Evolutionary conservation across 2,888 invertebrate genomes (phyloP), one percentile per base, ranked within the genome.

Genomic region (Diarsia rubi): DNA sequence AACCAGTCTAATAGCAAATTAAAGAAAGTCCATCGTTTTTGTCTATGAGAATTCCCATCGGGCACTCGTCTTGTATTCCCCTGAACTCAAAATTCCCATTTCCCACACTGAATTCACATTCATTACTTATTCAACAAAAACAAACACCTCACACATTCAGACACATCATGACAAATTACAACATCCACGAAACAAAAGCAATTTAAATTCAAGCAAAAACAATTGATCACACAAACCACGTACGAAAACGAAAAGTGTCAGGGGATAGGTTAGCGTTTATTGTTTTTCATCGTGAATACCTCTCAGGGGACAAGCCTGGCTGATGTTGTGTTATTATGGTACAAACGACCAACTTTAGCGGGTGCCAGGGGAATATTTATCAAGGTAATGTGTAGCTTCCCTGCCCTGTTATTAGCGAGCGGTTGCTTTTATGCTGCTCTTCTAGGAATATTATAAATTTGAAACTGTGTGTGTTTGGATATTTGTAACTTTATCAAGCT

Each of bases 261-360:
- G 3, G 87, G 88, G 89, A 88, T 82, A 75, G 78, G 80, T 88
- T 82, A 88, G 67, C 87, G 86, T 86, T 87, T 90, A 90, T 91
- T 91, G 88, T 91, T 89, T 90, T 87, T 84, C 76, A 79, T 84
- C 81, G 80, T 82, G 83, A 85, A 87, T 87, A 70, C 62, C 21
- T 76, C 89, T 77, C 82, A 44, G 16, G 85, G 82, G 87, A 78
- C 70, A 37, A 49, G 45, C n/a, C 14, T 54, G 69, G 60, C 78
- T 68, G 80, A 79, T 76, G 70, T 75, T 76, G 62, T 79, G 64
- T 80, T 81, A 85, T 84, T 73, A 88, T 78, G 63, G 84, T 67
- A 82, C 78, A 83, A 84, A 84, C 79, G 75, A 83, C 69, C 75
- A 83, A 76, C 79, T 85, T 78, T 77, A 81, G 81, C 83, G 72